A percentile compares a stretch with the other conserved stretches of the same genome.
Conservation (phyloP, 2,113 vertebrate genomes). For the Monarcha castaneiventris region DNA sequence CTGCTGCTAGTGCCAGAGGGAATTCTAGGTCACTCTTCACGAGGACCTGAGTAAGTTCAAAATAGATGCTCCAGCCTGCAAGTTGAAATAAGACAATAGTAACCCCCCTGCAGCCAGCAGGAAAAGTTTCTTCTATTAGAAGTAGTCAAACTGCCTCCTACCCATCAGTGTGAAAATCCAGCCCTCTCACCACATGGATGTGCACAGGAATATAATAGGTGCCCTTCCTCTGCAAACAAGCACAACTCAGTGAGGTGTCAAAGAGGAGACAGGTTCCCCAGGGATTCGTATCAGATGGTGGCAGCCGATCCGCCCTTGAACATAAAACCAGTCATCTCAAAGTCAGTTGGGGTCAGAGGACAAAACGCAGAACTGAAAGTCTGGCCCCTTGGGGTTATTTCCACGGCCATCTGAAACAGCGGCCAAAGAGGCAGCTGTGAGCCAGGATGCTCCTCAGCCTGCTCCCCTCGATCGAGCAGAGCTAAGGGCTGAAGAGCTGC, state of each 20-base stretch:
- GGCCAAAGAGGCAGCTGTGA: rapidly evolving
- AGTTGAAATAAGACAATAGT: background rate
- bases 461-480: rapidly evolving
- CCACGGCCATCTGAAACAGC: background rate
- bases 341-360: background rate
- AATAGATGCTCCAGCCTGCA: background rate
- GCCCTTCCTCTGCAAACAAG: background rate
- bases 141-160: background rate
- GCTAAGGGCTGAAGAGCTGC: background rate
- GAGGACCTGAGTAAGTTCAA: background rate
- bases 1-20: background rate
- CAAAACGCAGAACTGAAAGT: background rate
- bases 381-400: background rate
- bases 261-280: background rate
- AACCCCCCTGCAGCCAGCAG: background rate
- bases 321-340: background rate
- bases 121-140: background rate
- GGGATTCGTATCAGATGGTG: background rate
- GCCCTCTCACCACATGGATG: background rate
- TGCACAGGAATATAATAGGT: background rate
- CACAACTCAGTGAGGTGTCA: background rate
- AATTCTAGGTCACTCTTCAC: background rate
- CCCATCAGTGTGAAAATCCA: background rate
- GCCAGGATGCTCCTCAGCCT: background rate
- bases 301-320: background rate